Percentiles rank a stretch among this genome's conserved stretches.
phyloP scores from a whole-genome alignment of 2,113 vertebrate genomes.

The Eretmodus cyanostictus region DNA sequence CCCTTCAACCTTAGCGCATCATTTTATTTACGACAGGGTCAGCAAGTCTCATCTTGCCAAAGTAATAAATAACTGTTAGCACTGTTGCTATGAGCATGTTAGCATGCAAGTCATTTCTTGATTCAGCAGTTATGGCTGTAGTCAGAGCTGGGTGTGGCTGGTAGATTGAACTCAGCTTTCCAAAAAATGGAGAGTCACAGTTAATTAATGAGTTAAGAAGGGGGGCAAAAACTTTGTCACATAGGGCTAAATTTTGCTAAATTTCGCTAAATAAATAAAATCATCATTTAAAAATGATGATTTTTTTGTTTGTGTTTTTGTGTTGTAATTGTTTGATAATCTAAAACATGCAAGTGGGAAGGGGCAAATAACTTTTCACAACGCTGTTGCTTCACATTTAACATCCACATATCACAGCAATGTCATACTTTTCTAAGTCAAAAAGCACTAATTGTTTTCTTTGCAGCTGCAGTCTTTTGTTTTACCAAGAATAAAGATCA shows the following conservation, averaged over 20 bases:
- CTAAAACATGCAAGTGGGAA: neutral
- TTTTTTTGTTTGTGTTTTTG: neutral
- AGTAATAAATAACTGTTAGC: neutral
- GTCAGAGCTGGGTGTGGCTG: neutral
- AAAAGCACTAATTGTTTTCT: neutral
- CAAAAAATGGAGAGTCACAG: neutral
- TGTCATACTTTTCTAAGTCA: neutral
- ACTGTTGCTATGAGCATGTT: neutral
- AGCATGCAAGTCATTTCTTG: neutral
- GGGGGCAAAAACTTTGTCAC: neutral
- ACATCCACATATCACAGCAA: neutral
- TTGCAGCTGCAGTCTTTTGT: neutral
- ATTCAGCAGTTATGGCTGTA: neutral
- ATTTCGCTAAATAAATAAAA: fast-evolving
- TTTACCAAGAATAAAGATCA: neutral
- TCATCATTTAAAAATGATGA: neutral
- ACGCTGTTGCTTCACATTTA: neutral
- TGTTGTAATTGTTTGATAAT: neutral
- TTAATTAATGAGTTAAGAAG: neutral
- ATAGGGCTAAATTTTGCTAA: fast-evolving
- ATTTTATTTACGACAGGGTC: neutral
- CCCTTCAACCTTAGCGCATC: fast-evolving
- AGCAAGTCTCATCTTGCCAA: neutral
- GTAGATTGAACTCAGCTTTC: neutral
- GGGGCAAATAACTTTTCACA: neutral